These are phyloP conservation scores for Hippocampus comes DNA, from an alignment of 2,113 vertebrate species.

Conservation along the genomic window DNA sequence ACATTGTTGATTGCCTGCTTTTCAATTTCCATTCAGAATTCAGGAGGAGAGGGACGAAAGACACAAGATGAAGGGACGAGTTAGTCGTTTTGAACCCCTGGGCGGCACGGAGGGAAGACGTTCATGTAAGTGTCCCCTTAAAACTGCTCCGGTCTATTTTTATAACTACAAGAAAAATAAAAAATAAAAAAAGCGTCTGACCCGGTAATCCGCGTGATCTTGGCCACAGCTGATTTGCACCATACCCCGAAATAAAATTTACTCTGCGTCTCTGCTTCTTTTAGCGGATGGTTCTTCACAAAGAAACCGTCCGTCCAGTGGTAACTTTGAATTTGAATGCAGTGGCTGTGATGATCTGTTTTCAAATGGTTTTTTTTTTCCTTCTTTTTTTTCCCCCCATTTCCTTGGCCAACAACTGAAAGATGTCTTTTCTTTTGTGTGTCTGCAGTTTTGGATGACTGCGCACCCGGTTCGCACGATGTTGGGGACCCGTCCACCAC, in stretches of 20 bases:
- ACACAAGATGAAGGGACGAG: constrained; percentile 93
- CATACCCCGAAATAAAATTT: constrained; percentile 64
- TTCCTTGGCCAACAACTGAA: constrained; percentile 19
- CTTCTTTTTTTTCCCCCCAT: neutral
- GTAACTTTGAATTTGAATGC: constrained; percentile 79
- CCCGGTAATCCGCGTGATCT: constrained; percentile 4
- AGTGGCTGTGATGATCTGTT: constrained; percentile 59
- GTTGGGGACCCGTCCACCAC: constrained; percentile 98
- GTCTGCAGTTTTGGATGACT: constrained; percentile 89
- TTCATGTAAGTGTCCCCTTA: constrained; percentile 80
- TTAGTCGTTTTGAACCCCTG: constrained; percentile 95
- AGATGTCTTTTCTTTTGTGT: constrained; percentile 57
- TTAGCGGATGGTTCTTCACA: constrained; percentile 95
- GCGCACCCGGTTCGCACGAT: constrained; percentile 95
- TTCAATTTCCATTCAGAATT: constrained; percentile 75
- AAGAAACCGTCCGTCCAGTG: constrained; percentile 96
- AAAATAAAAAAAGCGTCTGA: constrained; percentile 1
- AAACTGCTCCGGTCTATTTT: neutral
- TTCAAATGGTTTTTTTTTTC: neutral
- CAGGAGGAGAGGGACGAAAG: constrained; percentile 96
- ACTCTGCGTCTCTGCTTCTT: constrained; percentile 74
- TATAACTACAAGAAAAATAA: constrained; percentile 10
- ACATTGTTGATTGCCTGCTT: neutral
- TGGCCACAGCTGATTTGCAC: constrained; percentile 4
- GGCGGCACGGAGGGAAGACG: constrained; percentile 84